Percentiles rank a stretch among this genome's conserved stretches.
phyloP scores from a whole-genome alignment of 2,113 vertebrate species.

The Boulengeromyrus knoepffleri region DNA sequence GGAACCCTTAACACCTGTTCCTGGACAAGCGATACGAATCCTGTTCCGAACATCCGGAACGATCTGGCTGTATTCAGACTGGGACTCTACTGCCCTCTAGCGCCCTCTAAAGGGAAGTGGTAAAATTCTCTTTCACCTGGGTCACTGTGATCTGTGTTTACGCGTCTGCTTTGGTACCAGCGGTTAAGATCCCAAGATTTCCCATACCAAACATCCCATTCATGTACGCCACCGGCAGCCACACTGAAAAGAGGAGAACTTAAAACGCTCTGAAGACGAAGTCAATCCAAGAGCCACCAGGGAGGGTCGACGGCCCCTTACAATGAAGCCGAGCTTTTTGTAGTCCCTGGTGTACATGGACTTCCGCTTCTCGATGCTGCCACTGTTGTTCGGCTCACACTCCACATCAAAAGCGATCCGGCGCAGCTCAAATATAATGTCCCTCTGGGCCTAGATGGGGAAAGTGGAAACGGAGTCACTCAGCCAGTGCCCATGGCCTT shows the following conservation, averaged over 20 bases:
- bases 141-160: not conserved
- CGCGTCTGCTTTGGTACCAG: not conserved
- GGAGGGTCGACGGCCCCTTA: conserved; percentile 57
- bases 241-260: not conserved
- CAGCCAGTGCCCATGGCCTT: not conserved
- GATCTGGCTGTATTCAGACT: not conserved
- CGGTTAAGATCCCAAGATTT: not conserved
- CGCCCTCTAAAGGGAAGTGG: too few species aligned
- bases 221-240: not conserved
- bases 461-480: not conserved
- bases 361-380: conserved; percentile 94
- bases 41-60: not conserved
- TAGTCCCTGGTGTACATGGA: conserved; percentile 99
- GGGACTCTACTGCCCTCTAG: conserved; percentile 14
- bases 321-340: conserved; percentile 96
- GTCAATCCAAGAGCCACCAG: not conserved
- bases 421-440: conserved; percentile 96
- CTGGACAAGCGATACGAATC: not conserved
- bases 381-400: conserved; percentile 80
- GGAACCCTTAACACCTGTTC: not conserved
- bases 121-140: not conserved
- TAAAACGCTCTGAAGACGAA: not conserved
- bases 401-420: conserved; percentile 94
- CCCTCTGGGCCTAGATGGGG: conserved; percentile 78
- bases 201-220: not conserved